These are phyloP conservation scores for Drusus annulatus DNA, from an alignment of 1,140 invertebrate genomes.

Conservation along the genomic window DNA sequence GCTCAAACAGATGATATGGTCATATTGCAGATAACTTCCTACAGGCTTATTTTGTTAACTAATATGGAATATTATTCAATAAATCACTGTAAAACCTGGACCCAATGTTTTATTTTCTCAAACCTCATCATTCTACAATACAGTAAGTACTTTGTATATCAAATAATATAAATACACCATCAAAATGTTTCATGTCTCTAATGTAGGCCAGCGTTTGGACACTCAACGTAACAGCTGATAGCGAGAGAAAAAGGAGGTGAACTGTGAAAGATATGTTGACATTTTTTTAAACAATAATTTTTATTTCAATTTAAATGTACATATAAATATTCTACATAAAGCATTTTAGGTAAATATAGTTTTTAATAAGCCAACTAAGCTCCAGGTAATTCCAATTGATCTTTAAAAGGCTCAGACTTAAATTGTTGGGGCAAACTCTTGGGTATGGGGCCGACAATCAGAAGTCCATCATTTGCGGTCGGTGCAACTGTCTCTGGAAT, in stretches of 20 bases:
- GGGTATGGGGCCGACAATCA: slow-evolving; percentile 54
- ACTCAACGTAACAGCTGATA: no score
- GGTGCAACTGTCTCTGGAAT: neutral
- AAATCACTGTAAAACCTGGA: slow-evolving; percentile 53
- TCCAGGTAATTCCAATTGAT: slow-evolving; percentile 43
- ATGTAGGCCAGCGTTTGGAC: no score
- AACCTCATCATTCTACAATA: no score
- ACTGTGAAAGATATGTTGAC: no score
- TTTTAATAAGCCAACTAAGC: neutral
- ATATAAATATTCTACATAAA: neutral
- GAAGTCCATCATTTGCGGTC: slow-evolving; percentile 16
- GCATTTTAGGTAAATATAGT: no score
- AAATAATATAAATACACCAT: no score
- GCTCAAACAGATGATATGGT: slow-evolving; percentile 38
- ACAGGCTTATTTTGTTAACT: slow-evolving; percentile 57
- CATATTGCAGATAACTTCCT: slow-evolving; percentile 49
- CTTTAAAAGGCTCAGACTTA: slow-evolving; percentile 37
- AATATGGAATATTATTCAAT: slow-evolving; percentile 52
- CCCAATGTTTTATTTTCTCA: slow-evolving; percentile 9
- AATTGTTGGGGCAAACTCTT: slow-evolving; percentile 37
- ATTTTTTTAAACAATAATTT: no score
- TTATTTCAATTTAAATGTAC: neutral
- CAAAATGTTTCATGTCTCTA: no score
- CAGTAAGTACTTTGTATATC: no score
- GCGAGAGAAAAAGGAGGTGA: no score